Evolutionary conservation across 2,888 invertebrate species (phyloP), one percentile per base, ranked within the genome.

Genomic region (Petrolisthes manimaculis): DNA sequence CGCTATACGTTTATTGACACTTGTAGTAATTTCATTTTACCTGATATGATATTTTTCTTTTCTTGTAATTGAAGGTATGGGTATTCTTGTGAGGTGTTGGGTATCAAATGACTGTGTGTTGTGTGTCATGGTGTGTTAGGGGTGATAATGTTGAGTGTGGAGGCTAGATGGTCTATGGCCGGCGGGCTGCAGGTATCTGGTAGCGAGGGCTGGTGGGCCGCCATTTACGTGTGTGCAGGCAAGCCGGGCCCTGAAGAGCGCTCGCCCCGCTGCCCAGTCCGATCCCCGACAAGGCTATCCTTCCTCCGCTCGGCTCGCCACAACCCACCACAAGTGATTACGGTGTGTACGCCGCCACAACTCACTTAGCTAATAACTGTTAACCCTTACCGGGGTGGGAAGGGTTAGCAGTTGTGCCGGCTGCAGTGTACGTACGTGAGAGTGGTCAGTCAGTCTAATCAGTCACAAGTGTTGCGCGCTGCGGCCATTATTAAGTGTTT

Each of bases 201-300:
- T 84, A 79, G 84, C 82, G 78, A 82, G 83, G 75, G 78, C 67
- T 86, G 83, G 74, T 86, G 86, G 88, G 78, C 51, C 84, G 81
- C 88, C 88, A 88, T 88, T 88, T 88, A 88, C 88, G 88, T 88
- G 88, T 80, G 88, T 88, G 88, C 88, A 81, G 84, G 88, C 88
- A 79, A 84, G 77, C 88, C 79, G 88, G 88, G 88, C 84, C 84
- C 84, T 84, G 88, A 74, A 79, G 88, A 84, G 84, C 84, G 79
- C 84, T 84, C 88, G 80, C 77, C 88, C 82, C 84, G 80, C 84
- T 80, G 84, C 84, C 84, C 80, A 82, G 79, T 82, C 86, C 81
- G 78, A 79, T 67, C 86, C 81, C 81, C 56, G 56, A 81, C 80
- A 75, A 87, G 88, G 78, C 88, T 88, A 80, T 71, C 84, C 79